Percentiles rank a stretch among this genome's conserved stretches.
Conservation (phyloP, 2,797 vertebrate genomes). For the Varecia variegata region DNA sequence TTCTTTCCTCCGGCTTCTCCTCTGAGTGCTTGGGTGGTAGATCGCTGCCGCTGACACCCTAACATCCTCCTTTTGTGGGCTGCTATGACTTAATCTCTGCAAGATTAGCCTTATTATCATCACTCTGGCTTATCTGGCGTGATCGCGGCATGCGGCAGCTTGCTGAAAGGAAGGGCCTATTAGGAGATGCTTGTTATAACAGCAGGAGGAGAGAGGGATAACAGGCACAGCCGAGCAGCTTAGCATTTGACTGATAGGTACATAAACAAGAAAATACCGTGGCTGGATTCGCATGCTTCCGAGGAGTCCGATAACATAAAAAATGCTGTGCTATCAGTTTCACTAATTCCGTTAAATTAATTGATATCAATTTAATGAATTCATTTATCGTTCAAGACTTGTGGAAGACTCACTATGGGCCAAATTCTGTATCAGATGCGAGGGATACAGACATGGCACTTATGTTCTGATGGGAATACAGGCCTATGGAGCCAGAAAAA, state of each 20-base stretch:
- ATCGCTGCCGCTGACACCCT: background rate
- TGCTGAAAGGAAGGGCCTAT: background rate
- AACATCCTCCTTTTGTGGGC: background rate
- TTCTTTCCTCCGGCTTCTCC: background rate
- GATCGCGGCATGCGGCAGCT: conserved; percentile 6
- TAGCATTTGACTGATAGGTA: conserved; percentile 48
- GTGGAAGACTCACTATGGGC: background rate
- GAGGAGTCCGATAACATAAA: background rate
- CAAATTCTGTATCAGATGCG: background rate
- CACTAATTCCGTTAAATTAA: background rate
- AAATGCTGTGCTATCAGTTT: background rate
- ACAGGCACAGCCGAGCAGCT: background rate
- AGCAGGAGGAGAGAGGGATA: conserved; percentile 60
- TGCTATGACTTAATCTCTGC: conserved; percentile 28
- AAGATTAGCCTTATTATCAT: conserved; percentile 12
- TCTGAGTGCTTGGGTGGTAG: background rate
- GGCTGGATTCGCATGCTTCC: background rate
- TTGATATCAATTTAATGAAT: background rate
- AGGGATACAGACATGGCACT: background rate
- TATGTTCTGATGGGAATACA: background rate
- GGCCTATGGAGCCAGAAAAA: background rate
- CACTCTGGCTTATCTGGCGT: conserved; percentile 10
- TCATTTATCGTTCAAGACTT: background rate
- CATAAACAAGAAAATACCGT: background rate
- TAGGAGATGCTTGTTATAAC: conserved; percentile 58